Evolutionary conservation across 1,140 invertebrate species (phyloP).

Genomic region (Pinna nobilis): DNA sequence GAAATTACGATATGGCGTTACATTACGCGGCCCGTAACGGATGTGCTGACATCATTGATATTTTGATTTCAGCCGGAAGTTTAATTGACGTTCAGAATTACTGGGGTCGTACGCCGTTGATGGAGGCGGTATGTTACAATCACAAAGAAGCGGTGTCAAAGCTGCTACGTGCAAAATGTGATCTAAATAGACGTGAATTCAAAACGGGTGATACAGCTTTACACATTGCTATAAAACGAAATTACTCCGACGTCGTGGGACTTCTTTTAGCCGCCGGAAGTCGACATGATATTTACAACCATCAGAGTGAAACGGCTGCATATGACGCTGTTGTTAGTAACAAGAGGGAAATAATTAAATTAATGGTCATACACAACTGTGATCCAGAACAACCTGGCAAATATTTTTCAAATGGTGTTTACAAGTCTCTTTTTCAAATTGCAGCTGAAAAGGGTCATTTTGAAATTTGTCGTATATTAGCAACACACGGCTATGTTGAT

Average conservation of each 20-base stretch:
- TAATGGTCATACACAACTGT: conserved; percentile 71
- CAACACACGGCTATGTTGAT: conserved; percentile 67
- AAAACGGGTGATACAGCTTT: conserved; percentile 75
- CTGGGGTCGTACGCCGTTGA: conserved; percentile 73
- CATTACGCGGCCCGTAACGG: conserved; percentile 79
- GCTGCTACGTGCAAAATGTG: conserved; percentile 66
- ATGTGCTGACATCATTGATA: conserved; percentile 67
- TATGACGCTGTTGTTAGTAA: conserved; percentile 71
- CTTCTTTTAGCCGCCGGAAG: conserved; percentile 76
- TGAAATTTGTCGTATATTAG: conserved; percentile 69
- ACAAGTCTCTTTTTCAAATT: conserved; percentile 71
- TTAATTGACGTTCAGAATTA: conserved; percentile 73
- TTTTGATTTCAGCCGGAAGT: conserved; percentile 67
- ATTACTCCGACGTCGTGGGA: conserved; percentile 77
- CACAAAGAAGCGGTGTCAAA: conserved; percentile 69
- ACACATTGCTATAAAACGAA: conserved; percentile 76
- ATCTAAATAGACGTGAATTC: conserved; percentile 72
- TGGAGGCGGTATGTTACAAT: conserved; percentile 75
- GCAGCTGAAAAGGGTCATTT: conserved; percentile 71
- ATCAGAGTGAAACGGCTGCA: conserved; percentile 72
- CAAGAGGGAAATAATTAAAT: conserved; percentile 68
- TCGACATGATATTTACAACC: conserved; percentile 72
- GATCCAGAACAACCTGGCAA: conserved; percentile 72
- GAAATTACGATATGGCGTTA: conserved; percentile 96
- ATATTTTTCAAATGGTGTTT: conserved; percentile 69